Base-by-base conservation (phyloP, 2,113 vertebrate genomes). In the Macquaria australasica region DNA sequence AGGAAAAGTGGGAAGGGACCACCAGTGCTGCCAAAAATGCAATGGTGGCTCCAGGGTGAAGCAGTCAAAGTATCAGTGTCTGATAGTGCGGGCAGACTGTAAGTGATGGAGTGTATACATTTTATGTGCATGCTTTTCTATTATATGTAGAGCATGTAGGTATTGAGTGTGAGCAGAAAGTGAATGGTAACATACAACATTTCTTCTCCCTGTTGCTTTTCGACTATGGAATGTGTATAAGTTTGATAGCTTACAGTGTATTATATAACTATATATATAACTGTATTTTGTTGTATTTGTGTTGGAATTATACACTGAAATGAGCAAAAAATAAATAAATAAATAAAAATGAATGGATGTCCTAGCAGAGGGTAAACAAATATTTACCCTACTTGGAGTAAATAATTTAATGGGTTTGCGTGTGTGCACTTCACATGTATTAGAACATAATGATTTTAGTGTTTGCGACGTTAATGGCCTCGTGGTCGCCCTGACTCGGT, bases 1-100 rank as follows among this genome's bases (percentile, higher is more conserved):
- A 82, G 84, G 83, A 86, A 87, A 91, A 90, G 92, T 90, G 84
- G 90, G 84, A 85, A 88, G 89, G 87, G 87, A 93, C 88, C 78
- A 83, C 77, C 85, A 74, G 70, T 20, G 87, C 90, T 91, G 87
- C 85, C 71, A 80, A 86, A 90, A 87, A 88, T 62, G 86, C 88
- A 84, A 55, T 6, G 11, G 71, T 63, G 75, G 90, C 87, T 91
- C 74, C 75, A 34, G 89, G 87, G 87, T 83, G 75, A 87, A 77
- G 78, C 58, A 71, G 71, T 82, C 73, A 77, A 73, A 78, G 77
- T 73, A 77, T 63, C 51, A 31, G n/a, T 71, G 34, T 68, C 69
- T 73, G 59, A 60, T 31, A 37, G 71, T 75, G 78, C 77, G 34
- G 72, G 45, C 6, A 2, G 55, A 63, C 79, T 81, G n/a, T 67